phyloP scores from a whole-genome alignment of 2,797 vertebrate species.

The Gadopsis marmoratus region DNA sequence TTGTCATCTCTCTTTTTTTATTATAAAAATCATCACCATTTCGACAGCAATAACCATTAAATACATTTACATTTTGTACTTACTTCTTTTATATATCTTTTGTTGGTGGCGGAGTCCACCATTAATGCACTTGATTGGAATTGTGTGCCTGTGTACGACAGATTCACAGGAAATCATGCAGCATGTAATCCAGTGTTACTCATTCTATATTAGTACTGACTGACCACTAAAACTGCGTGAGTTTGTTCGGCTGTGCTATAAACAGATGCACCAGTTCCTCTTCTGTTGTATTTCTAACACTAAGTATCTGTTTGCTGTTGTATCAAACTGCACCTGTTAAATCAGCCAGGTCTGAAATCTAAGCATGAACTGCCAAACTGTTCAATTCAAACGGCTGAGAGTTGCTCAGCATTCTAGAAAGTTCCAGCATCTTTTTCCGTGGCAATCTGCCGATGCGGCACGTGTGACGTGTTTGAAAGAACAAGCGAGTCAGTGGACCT shows the following conservation, averaged over 20 bases:
- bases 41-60: background rate
- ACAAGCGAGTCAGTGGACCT: background rate
- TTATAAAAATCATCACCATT: no score
- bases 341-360: background rate
- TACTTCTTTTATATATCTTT: background rate
- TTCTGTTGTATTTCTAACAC: background rate
- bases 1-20: background rate
- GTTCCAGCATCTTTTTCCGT: background rate
- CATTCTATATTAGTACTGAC: background rate
- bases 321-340: background rate
- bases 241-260: background rate
- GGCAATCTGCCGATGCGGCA: background rate
- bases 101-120: background rate
- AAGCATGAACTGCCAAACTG: background rate
- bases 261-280: background rate
- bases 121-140: background rate
- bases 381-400: background rate
- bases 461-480: background rate
- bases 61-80: background rate
- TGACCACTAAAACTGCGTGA: background rate
- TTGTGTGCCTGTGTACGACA: background rate
- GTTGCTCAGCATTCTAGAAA: background rate
- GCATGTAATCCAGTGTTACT: background rate
- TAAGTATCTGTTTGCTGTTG: background rate
- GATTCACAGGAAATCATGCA: background rate